phyloP scores from a whole-genome alignment of 2,797 vertebrate species.

The Pseudochirops cupreus region DNA sequence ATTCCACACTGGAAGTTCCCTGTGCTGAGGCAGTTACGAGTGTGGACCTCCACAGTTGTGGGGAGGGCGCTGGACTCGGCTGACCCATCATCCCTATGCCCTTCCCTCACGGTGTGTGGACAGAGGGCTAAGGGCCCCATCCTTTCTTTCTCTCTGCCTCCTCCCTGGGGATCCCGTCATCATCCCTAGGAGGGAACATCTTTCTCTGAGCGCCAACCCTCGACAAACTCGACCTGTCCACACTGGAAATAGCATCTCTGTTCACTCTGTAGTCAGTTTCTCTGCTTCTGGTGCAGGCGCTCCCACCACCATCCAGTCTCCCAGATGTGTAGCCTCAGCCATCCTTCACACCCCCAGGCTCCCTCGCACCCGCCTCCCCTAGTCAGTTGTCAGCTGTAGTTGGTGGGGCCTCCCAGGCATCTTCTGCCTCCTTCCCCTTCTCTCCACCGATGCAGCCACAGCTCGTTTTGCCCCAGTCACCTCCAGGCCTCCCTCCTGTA shows the following conservation, averaged over 20 bases:
- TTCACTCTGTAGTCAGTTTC: neutral
- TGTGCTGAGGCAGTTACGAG: too few relatives aligned
- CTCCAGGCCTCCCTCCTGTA: neutral
- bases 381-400: neutral
- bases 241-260: neutral
- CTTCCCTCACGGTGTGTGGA: neutral
- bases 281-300: neutral
- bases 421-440: neutral
- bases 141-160: neutral
- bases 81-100: neutral
- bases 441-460: neutral
- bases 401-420: neutral
- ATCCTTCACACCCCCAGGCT: accelerated
- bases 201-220: neutral
- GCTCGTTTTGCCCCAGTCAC: accelerated
- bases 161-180: neutral
- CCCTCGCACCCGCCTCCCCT: too few relatives aligned
- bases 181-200: neutral
- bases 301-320: too few relatives aligned
- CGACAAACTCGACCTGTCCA: neutral
- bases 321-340: too few relatives aligned
- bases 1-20: too few relatives aligned
- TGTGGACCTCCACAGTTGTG: too few relatives aligned
- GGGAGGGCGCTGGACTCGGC: neutral
- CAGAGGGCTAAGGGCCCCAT: neutral